Evolutionary conservation across 2,888 invertebrate species (phyloP).

Genomic region (Andrena camellia): DNA sequence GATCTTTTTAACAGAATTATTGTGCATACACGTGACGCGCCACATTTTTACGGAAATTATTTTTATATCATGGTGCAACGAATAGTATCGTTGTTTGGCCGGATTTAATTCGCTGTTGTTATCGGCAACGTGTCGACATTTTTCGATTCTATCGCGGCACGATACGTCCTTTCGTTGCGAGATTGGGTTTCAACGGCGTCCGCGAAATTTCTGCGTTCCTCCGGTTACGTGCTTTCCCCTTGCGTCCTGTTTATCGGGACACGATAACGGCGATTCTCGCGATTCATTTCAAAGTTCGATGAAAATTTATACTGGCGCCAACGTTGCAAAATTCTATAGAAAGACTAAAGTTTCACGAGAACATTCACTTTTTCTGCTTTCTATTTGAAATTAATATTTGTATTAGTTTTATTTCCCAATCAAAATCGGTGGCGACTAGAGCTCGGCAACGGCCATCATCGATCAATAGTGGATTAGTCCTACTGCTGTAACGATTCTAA

Average conservation of each 20-base stretch:
- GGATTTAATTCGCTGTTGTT: constrained; percentile 1
- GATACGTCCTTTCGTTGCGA: not conserved
- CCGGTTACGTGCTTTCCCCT: constrained; percentile 9
- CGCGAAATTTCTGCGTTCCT: constrained; percentile 21
- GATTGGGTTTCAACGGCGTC: constrained; percentile 4
- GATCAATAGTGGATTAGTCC: constrained; percentile 36
- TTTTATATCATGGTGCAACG: not conserved
- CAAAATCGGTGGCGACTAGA: constrained; percentile 25
- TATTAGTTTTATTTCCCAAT: no score
- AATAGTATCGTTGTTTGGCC: not conserved
- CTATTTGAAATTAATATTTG: no score
- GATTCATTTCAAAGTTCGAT: constrained; percentile 13
- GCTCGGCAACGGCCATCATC: constrained; percentile 33
- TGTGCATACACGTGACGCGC: not conserved
- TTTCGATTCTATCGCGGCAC: not conserved
- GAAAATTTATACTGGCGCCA: not conserved
- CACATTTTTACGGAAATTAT: not conserved
- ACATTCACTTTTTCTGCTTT: not conserved
- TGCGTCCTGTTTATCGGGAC: not conserved
- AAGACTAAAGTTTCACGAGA: not conserved
- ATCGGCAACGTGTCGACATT: not conserved
- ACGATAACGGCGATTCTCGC: not conserved
- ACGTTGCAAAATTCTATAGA: not conserved
- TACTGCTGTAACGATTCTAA: constrained; percentile 38
- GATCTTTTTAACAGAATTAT: not conserved